These are phyloP conservation scores for Latheticus oryzae DNA, from an alignment of 2,888 invertebrate species.

Conservation along the genomic window DNA sequence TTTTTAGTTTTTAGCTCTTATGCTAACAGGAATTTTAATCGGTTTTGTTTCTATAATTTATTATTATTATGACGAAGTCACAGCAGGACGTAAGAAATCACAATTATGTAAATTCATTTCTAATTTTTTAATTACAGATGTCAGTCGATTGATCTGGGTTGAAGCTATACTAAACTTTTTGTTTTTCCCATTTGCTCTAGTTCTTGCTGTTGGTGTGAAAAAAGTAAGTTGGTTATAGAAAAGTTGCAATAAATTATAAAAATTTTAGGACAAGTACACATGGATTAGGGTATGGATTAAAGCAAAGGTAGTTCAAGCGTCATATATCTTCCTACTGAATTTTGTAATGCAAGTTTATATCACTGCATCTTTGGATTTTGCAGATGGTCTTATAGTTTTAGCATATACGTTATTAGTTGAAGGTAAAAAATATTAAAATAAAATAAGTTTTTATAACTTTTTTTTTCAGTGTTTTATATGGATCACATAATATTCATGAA, in stretches of 20 bases:
- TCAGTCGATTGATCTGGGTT: slow-evolving; percentile 14
- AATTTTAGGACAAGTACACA: slow-evolving; percentile 21
- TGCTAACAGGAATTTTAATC: slow-evolving; percentile 3
- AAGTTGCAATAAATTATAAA: slow-evolving; percentile 1
- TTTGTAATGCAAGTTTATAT: slow-evolving; percentile 23
- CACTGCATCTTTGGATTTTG: not conserved
- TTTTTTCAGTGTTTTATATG: slow-evolving; percentile 16
- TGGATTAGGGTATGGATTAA: slow-evolving; percentile 32
- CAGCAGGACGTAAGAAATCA: slow-evolving; percentile 18
- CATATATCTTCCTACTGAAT: slow-evolving; percentile 30
- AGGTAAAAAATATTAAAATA: slow-evolving; percentile 7
- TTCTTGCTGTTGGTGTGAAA: slow-evolving; percentile 9
- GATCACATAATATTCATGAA: slow-evolving; percentile 30
- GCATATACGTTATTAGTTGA: slow-evolving; percentile 21
- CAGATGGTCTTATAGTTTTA: slow-evolving; percentile 19
- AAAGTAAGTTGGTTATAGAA: slow-evolving; percentile 16
- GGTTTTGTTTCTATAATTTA: slow-evolving; percentile 1
- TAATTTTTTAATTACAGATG: slow-evolving; percentile 18
- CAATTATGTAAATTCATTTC: not conserved
- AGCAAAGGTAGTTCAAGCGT: slow-evolving; percentile 25
- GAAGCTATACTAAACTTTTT: slow-evolving; percentile 14
- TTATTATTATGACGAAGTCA: slow-evolving; percentile 8
- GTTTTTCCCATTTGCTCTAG: slow-evolving; percentile 17
- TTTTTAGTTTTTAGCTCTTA: slow-evolving; percentile 7
- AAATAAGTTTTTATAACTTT: not conserved